A percentile compares a stretch with the other conserved stretches of the same genome.
Conservation (phyloP, 2,113 vertebrate genomes). For the Trachemys scripta region DNA sequence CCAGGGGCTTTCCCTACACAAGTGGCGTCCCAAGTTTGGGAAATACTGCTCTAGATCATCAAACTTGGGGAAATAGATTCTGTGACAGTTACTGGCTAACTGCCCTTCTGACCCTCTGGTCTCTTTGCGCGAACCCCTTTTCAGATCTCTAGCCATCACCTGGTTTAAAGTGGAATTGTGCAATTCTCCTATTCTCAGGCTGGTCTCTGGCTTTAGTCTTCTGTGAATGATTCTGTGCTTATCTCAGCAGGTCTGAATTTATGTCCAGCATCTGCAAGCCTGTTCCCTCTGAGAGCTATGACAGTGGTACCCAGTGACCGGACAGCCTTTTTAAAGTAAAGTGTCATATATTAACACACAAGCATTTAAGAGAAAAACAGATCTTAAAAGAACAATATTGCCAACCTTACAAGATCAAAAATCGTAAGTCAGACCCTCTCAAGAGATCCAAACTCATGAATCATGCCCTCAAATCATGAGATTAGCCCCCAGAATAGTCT, state of each 20-base stretch:
- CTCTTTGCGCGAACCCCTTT: background rate
- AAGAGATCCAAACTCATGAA: background rate
- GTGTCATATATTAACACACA: background rate
- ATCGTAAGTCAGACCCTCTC: background rate
- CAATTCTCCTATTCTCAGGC: background rate
- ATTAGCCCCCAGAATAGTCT: background rate
- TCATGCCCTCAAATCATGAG: background rate
- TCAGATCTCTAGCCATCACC: background rate
- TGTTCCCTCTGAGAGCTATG: background rate
- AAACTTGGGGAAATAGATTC: background rate
- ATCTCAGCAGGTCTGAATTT: background rate
- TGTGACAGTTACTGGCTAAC: background rate
- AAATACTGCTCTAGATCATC: background rate
- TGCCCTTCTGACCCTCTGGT: background rate
- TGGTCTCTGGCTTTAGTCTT: background rate
- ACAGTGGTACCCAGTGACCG: background rate
- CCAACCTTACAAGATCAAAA: background rate
- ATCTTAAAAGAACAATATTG: background rate
- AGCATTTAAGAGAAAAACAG: background rate
- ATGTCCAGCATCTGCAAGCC: background rate
- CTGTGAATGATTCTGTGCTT: background rate
- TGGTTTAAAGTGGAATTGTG: background rate
- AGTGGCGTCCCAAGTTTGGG: too few species aligned
- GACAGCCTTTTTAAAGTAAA: background rate
- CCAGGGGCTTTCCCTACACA: too few species aligned